phyloP scores from a whole-genome alignment of 2,888 invertebrate genomes.

The Eupeodes latifasciatus region DNA sequence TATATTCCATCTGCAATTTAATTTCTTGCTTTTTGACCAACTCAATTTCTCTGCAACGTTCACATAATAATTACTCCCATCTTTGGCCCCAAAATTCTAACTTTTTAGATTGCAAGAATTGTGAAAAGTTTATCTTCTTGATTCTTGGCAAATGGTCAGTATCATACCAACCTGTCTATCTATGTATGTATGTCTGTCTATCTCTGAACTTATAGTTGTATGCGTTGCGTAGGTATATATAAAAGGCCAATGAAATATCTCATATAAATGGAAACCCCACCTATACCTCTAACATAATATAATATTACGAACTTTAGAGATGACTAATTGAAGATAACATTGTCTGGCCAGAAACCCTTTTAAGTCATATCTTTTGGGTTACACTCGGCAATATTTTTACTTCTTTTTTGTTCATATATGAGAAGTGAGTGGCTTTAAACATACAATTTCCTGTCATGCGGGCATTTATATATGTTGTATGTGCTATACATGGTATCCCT shows the following conservation, averaged over 20 bases:
- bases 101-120: slow-evolving; percentile 27
- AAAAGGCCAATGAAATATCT: slow-evolving; percentile 1
- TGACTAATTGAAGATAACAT: slow-evolving; percentile 67
- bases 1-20: neutral
- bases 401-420: slow-evolving; percentile 2
- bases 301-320: slow-evolving; percentile 47
- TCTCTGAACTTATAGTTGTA: no score
- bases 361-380: slow-evolving; percentile 49
- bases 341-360: slow-evolving; percentile 68
- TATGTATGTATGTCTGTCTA: no score
- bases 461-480: slow-evolving; percentile 4
- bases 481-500: no score
- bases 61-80: slow-evolving; percentile 41
- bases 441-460: slow-evolving; percentile 28
- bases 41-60: neutral
- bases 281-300: neutral
- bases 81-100: slow-evolving; percentile 37
- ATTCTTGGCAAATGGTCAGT: slow-evolving; percentile 51
- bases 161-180: neutral
- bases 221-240: neutral
- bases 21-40: neutral
- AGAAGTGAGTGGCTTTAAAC: slow-evolving; percentile 37
- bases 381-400: neutral
- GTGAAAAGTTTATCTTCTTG: slow-evolving; percentile 58
- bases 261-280: slow-evolving; percentile 1